These are phyloP conservation scores for Eurystomus glaucurus DNA, from an alignment of 2,797 vertebrate species.

Conservation along the genomic window DNA sequence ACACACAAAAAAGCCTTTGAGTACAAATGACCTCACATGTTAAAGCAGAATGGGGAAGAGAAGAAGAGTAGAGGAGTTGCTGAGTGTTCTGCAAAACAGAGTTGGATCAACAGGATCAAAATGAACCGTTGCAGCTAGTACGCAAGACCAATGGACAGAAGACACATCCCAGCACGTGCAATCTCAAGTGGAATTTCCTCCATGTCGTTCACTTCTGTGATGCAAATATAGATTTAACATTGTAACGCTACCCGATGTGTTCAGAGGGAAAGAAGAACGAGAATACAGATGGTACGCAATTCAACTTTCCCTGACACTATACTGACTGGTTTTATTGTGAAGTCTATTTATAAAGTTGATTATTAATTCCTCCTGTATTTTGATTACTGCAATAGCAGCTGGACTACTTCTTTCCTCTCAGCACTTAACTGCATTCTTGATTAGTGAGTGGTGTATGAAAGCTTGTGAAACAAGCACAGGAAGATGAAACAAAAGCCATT, in stretches of 20 bases:
- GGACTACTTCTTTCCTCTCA: conserved; percentile 30
- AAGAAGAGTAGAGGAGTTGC: neutral
- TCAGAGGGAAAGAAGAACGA: neutral
- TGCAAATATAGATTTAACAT: neutral
- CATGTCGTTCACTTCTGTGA: rapidly evolving
- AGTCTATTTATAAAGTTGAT: conserved; percentile 26
- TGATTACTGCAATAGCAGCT: conserved; percentile 41
- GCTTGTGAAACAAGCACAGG: conserved; percentile 34
- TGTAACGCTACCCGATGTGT: rapidly evolving
- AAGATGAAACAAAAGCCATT: conserved; percentile 47
- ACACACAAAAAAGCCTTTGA: neutral
- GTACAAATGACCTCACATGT: neutral
- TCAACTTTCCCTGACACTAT: neutral
- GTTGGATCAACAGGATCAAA: neutral
- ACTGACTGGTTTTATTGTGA: conserved; percentile 34
- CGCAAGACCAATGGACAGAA: neutral
- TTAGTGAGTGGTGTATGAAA: conserved; percentile 3
- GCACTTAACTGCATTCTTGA: conserved; percentile 21
- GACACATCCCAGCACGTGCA: neutral
- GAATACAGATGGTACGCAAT: neutral
- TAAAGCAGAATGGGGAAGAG: neutral
- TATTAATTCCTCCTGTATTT: conserved; percentile 28
- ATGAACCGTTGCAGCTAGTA: neutral
- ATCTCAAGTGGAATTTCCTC: neutral
- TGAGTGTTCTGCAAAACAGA: neutral